These are phyloP conservation scores for Phrynosoma blainvillii DNA, from an alignment of 2,113 vertebrate species.

Conservation along the genomic window DNA sequence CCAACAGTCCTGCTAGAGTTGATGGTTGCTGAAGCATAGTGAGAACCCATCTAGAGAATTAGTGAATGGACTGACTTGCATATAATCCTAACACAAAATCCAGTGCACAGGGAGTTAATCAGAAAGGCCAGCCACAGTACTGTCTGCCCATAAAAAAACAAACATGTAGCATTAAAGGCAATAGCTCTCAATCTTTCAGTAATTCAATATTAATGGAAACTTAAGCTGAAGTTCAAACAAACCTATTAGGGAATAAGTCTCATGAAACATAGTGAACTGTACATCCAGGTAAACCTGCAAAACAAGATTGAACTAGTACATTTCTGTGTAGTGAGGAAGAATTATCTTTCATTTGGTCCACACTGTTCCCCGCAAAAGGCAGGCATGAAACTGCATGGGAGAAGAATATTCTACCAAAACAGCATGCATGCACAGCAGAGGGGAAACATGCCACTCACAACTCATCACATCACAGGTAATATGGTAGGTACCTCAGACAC, in stretches of 20 bases:
- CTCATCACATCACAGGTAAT: not conserved
- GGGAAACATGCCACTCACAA: not conserved
- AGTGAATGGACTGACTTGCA: not conserved
- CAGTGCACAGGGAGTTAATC: not conserved
- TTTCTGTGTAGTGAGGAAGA: not conserved
- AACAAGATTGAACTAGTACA: not conserved
- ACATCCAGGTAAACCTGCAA: not conserved
- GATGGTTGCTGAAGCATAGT: not conserved
- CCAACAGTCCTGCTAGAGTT: too few species aligned
- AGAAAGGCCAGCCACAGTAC: not conserved
- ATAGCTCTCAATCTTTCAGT: not conserved
- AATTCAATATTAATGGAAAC: constrained; percentile 7
- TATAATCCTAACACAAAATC: not conserved
- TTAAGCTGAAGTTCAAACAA: not conserved
- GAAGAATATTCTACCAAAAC: not conserved
- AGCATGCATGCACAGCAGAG: not conserved
- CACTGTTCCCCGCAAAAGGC: not conserved
- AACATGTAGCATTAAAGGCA: not conserved
- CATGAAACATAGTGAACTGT: not conserved
- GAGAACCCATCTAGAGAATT: not conserved
- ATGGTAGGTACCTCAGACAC: not conserved
- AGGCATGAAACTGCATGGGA: not conserved
- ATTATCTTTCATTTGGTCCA: not conserved
- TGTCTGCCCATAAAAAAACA: not conserved
- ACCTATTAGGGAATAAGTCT: not conserved